Evolutionary conservation across 2,797 vertebrate genomes (phyloP).

Genomic region (Caiman crocodilus): DNA sequence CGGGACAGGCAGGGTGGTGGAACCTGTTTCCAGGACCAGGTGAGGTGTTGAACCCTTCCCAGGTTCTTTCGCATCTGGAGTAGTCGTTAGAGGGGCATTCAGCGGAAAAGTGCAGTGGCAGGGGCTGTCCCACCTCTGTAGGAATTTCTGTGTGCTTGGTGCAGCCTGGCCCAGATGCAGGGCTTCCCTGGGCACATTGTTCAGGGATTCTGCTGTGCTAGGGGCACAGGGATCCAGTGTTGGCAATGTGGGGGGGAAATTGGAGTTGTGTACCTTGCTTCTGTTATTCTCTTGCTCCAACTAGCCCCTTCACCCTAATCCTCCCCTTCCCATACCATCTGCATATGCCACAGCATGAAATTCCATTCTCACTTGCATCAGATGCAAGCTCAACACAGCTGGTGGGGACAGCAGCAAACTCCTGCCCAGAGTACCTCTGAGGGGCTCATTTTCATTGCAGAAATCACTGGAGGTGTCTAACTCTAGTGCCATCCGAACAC

Average conservation of each 20-base stretch:
- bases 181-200: neutral
- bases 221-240: neutral
- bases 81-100: no score
- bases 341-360: slow-evolving; percentile 31
- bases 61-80: no score
- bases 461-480: neutral
- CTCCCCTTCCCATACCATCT: neutral
- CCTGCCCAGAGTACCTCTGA: neutral
- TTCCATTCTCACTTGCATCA: slow-evolving; percentile 10
- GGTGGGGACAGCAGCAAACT: neutral
- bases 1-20: no score
- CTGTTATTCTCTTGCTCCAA: slow-evolving; percentile 26
- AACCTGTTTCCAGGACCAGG: no score
- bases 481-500: neutral
- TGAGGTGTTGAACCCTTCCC: no score
- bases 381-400: no score
- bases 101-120: no score
- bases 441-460: neutral
- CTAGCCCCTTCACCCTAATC: neutral
- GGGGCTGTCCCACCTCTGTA: neutral
- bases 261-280: neutral
- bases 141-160: neutral
- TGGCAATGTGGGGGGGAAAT: neutral
- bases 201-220: no score
- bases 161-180: neutral